A percentile compares a stretch with the other conserved stretches of the same genome.
Evolutionary conservation across 2,888 invertebrate genomes (phyloP).

Genomic region (Agrochola macilenta): DNA sequence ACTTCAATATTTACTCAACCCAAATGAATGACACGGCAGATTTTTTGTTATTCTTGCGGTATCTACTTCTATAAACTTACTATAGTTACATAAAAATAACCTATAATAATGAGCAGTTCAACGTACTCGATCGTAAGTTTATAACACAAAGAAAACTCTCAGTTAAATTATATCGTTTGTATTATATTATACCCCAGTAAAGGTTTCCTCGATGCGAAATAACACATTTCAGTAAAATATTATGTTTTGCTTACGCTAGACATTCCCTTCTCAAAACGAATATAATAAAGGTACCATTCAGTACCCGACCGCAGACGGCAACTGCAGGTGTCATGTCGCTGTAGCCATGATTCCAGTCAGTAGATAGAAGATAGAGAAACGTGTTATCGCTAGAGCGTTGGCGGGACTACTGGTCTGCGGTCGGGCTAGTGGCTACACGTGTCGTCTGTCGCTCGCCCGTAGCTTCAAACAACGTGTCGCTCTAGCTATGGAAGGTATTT

Average conservation of each 20-base stretch:
- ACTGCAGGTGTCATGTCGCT: too few relatives aligned
- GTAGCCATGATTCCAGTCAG: too few relatives aligned
- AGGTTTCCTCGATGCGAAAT: slow-evolving; percentile 17
- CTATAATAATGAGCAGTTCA: not conserved
- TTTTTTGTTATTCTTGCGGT: not conserved
- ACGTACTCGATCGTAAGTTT: not conserved
- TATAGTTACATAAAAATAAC: not conserved
- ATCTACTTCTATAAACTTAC: not conserved
- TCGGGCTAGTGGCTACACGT: too few relatives aligned
- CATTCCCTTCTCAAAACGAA: slow-evolving; percentile 43
- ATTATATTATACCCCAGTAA: not conserved
- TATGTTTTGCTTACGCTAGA: slow-evolving; percentile 17
- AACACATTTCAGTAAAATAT: slow-evolving; percentile 31
- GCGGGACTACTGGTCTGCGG: too few relatives aligned
- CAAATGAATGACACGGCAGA: not conserved
- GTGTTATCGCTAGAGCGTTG: too few relatives aligned
- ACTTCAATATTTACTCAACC: not conserved
- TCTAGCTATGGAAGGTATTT: too few relatives aligned
- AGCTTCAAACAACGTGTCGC: too few relatives aligned
- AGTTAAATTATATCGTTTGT: not conserved
- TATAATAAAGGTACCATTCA: not conserved
- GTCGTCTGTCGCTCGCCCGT: too few relatives aligned
- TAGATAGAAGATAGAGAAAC: too few relatives aligned
- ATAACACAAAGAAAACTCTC: not conserved
- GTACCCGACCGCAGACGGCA: too few relatives aligned